phyloP scores from a whole-genome alignment of 2,113 vertebrate species.

The Hippocampus comes region DNA sequence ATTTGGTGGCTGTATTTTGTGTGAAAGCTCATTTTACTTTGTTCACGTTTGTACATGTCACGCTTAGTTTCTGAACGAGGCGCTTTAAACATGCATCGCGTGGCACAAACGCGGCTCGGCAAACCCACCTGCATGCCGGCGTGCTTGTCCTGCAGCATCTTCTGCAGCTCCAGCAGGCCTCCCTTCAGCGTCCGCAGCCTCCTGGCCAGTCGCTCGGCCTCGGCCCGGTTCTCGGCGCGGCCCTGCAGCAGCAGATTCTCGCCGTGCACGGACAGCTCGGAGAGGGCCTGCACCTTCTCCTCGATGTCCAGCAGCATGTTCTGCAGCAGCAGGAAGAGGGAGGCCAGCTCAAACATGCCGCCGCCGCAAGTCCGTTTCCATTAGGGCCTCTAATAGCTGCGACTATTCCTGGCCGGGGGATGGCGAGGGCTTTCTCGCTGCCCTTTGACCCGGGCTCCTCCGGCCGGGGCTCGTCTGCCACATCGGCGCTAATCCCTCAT shows the following conservation, averaged over 20 bases:
- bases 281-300: slow-evolving; percentile 86
- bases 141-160: slow-evolving; percentile 86
- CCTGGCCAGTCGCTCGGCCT: slow-evolving; percentile 82
- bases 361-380: neutral
- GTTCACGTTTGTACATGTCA: too few species aligned
- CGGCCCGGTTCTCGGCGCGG: slow-evolving; percentile 79
- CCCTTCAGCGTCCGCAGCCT: slow-evolving; percentile 83
- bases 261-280: slow-evolving; percentile 87
- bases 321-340: slow-evolving; percentile 79
- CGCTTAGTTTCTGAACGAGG: too few species aligned
- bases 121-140: slow-evolving; percentile 81
- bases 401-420: neutral
- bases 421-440: neutral
- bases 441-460: slow-evolving; percentile 28
- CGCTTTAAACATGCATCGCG: too few species aligned
- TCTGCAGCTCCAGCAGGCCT: slow-evolving; percentile 90
- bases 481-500: slow-evolving; percentile 66
- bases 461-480: slow-evolving; percentile 24
- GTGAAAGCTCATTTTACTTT: too few species aligned
- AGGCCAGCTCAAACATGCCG: slow-evolving; percentile 72
- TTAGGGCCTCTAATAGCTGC: neutral
- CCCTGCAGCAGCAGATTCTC: slow-evolving; percentile 90
- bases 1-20: too few species aligned
- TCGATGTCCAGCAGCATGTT: slow-evolving; percentile 96
- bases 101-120: neutral